Base-by-base conservation (phyloP, 64 coral and sea anemone species). In the Montipora foliosa region DNA sequence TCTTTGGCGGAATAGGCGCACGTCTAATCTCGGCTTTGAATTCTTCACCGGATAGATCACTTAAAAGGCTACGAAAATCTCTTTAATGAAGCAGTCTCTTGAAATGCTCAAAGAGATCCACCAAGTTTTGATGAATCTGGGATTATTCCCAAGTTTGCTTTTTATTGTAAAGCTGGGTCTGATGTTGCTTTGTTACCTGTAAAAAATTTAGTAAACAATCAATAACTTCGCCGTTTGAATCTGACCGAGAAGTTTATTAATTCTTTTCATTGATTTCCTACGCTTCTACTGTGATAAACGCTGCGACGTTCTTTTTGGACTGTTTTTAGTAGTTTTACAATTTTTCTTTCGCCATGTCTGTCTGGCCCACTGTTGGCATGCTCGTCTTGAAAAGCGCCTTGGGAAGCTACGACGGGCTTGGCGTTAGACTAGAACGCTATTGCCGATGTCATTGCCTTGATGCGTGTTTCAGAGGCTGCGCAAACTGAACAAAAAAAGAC, bases 41-140 rank as follows among this genome's bases (percentile, higher is more conserved):
- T 84, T 10, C 59, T 84, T 45, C 17, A 9, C 17, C 47, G 64
- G 64, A 86, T 72, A 71, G 49, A 49, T 72, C 16, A 61, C 47
- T 49, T 20, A 49, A 49, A 50, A 72, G 13, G 15, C 1, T 47
- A 50, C 7, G 22, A 70, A 86, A 86, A 86, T 71, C 67, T 66
- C 66, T 45, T 72, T 71, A 71, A 37, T 37, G 37, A 37, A 86
- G 71, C 17, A 46, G 82, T 4, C 82, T 47, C 82, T 86, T 86
- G 82, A 86, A 49, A 68, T 71, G 47, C 66, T 73, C 82, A 86
- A 86, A 86, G 46, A 52, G 82, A 72, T 49, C 68, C 62, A 71
- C 66, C 16, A 71, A 84, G 64, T 71, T 72, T 14, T 5, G 17
- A 51, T 21, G 47, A 72, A 17, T 72, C 19, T 25, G 82, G 22